Evolutionary conservation across 2,797 vertebrate genomes (phyloP).

Genomic region (Malurus leucopterus): DNA sequence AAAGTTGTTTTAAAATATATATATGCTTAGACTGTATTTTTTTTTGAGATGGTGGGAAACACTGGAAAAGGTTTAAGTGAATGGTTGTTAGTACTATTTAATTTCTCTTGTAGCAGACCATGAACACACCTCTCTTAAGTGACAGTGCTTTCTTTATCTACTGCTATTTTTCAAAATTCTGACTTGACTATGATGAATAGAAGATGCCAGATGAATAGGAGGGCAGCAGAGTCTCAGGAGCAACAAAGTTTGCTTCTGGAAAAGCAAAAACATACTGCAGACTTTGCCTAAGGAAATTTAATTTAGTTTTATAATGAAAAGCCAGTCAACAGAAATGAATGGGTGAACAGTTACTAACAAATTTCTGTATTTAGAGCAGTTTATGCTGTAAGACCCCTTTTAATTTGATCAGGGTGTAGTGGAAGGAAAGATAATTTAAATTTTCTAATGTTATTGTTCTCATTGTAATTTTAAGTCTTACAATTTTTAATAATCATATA

Average conservation of each 20-base stretch:
- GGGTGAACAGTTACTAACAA: background rate
- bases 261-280: background rate
- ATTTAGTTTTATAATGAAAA: background rate
- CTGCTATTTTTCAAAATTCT: background rate
- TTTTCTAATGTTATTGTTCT: background rate
- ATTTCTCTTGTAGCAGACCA: background rate
- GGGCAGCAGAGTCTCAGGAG: background rate
- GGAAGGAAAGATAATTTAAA: background rate
- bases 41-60: background rate
- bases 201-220: background rate
- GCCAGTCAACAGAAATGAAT: background rate
- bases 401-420: background rate
- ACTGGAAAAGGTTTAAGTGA: background rate
- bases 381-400: background rate
- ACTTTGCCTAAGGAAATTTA: background rate
- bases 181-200: background rate
- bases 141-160: background rate
- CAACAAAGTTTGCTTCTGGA: background rate
- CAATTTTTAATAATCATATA: background rate
- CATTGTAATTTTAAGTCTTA: background rate
- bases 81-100: background rate
- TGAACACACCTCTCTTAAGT: background rate
- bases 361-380: background rate
- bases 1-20: background rate
- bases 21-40: background rate